Conservation (phyloP, 2,113 vertebrate genomes). For the Alethe diademata region DNA sequence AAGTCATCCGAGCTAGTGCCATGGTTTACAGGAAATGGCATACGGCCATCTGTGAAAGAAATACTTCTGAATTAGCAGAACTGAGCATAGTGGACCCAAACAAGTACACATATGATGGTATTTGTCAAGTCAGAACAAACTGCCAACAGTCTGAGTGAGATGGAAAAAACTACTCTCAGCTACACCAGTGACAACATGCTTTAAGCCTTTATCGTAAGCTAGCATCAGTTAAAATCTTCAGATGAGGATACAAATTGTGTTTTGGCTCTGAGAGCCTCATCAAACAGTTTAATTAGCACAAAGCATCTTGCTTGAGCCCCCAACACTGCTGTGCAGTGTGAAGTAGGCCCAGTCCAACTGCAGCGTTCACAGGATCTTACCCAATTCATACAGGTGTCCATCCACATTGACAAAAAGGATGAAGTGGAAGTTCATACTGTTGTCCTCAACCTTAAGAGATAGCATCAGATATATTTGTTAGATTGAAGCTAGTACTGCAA, state of each 20-base stretch:
- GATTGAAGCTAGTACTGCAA: neutral
- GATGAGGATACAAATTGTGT: neutral
- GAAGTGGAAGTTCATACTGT: slow-evolving; percentile 93
- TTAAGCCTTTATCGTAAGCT: neutral
- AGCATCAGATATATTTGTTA: neutral
- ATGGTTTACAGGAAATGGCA: slow-evolving; percentile 87
- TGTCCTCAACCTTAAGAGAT: slow-evolving; percentile 81
- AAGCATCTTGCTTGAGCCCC: neutral
- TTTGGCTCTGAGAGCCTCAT: neutral
- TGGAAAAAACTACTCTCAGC: neutral
- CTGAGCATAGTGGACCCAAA: neutral
- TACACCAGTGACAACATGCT: neutral
- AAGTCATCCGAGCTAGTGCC: slow-evolving; percentile 81
- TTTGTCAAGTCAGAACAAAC: neutral
- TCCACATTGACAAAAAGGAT: slow-evolving; percentile 90
- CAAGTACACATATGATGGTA: neutral
- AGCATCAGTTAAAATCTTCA: neutral
- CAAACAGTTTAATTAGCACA: neutral
- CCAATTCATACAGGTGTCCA: slow-evolving; percentile 90
- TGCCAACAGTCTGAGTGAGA: neutral
- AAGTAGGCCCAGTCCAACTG: neutral
- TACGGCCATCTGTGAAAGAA: slow-evolving; percentile 83
- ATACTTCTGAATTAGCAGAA: neutral
- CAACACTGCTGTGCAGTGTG: neutral
- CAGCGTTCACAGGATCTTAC: slow-evolving; percentile 67